Evolutionary conservation across 1,140 invertebrate species (phyloP).

Genomic region (Lycorma delicatula): DNA sequence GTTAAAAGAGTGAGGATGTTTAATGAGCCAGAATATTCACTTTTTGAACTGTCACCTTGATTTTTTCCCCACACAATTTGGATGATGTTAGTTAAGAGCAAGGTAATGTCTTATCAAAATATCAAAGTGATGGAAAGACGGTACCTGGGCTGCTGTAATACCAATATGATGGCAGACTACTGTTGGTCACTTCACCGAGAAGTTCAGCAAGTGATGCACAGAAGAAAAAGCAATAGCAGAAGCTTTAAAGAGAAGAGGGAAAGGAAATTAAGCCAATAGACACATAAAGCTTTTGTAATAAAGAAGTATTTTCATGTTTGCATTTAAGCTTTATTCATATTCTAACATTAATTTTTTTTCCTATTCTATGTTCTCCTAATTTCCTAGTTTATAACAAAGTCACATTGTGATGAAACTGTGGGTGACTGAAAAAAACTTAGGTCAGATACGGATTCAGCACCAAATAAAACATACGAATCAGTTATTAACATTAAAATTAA

Average conservation of each 20-base stretch:
- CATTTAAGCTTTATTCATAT: conserved; percentile 4
- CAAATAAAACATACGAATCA: conserved; percentile 10
- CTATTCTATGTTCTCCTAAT: background rate
- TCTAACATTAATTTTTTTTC: conserved; percentile 5
- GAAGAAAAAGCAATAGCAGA: conserved; percentile 11
- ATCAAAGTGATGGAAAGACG: conserved; percentile 26
- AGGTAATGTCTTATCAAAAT: no score
- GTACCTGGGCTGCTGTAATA: conserved; percentile 33
- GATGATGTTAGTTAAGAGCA: no score
- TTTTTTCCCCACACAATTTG: no score
- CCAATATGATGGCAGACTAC: conserved; percentile 34
- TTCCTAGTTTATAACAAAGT: background rate
- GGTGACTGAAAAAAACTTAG: conserved; percentile 11
- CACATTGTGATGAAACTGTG: conserved; percentile 3
- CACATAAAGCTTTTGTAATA: background rate
- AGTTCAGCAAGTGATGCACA: conserved; percentile 10
- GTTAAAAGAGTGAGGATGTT: no score
- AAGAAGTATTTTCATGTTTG: background rate
- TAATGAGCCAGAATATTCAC: no score
- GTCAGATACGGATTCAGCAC: conserved; percentile 3
- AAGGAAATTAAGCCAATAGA: background rate
- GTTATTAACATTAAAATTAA: conserved; percentile 9
- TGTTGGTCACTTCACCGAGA: conserved; percentile 31
- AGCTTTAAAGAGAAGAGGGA: conserved; percentile 7
- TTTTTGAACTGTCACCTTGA: no score